phyloP scores from a whole-genome alignment of 2,888 invertebrate species.

The Halictus ligatus region DNA sequence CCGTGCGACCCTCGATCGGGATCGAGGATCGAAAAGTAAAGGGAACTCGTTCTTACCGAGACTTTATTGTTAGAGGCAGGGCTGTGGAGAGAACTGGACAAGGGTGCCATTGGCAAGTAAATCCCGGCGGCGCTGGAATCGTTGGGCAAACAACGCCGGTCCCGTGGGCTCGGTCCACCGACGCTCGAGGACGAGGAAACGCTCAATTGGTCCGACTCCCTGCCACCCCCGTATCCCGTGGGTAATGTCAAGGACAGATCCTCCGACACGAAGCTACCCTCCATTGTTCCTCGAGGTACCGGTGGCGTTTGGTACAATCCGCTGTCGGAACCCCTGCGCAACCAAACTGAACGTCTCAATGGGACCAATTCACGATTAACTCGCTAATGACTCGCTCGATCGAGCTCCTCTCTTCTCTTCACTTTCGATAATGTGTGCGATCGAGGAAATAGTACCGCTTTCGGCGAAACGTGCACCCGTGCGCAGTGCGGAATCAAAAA shows the following conservation, averaged over 20 bases:
- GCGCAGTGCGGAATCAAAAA: background rate
- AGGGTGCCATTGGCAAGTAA: conserved; percentile 87
- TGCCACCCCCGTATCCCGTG: conserved; percentile 83
- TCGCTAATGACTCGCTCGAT: conserved; percentile 49
- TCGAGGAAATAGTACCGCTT: conserved; percentile 34
- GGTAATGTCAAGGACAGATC: conserved; percentile 85
- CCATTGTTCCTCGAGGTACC: conserved; percentile 86
- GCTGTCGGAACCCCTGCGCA: conserved; percentile 86
- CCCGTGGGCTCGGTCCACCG: conserved; percentile 85
- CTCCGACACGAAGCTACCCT: conserved; percentile 86
- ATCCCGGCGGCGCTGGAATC: conserved; percentile 83
- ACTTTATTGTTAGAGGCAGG: conserved; percentile 87
- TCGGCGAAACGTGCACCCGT: conserved; percentile 12
- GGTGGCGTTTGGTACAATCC: conserved; percentile 86
- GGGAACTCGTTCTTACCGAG: conserved; percentile 85
- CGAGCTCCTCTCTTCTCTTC: background rate
- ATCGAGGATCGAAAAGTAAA: conserved; percentile 46
- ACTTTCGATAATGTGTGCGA: conserved; percentile 7
- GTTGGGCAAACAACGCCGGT: conserved; percentile 85
- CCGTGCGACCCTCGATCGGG: conserved; percentile 26
- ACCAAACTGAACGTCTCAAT: conserved; percentile 65
- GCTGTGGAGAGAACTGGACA: conserved; percentile 85
- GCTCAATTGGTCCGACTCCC: conserved; percentile 88
- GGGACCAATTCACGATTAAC: conserved; percentile 61
- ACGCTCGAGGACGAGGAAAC: conserved; percentile 87